Conservation (phyloP, 2,797 vertebrate genomes). For the Manis crassicaudata region DNA sequence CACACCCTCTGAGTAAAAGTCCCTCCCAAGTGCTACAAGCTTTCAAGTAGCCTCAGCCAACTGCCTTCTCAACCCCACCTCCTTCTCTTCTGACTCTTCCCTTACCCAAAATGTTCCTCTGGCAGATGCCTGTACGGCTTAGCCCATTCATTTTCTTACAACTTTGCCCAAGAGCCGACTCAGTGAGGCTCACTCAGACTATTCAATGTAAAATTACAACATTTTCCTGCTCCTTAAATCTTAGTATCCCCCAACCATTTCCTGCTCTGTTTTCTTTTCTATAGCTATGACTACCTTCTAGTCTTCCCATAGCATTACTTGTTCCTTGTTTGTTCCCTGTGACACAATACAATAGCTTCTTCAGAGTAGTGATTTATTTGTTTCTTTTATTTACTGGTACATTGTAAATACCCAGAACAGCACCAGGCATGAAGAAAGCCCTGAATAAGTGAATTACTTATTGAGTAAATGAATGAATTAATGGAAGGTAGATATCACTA, state of each 20-base stretch:
- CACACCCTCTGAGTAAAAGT: neutral
- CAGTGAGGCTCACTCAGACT: neutral
- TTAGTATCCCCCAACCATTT: neutral
- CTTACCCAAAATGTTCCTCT: neutral
- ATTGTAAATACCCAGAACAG: neutral
- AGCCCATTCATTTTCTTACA: neutral
- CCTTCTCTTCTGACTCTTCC: neutral
- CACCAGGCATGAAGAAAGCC: neutral
- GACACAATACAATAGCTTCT: neutral
- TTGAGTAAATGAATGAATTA: neutral
- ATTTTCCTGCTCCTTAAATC: neutral
- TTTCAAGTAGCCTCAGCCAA: too few relatives aligned
- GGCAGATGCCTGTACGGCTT: neutral
- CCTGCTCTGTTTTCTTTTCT: neutral
- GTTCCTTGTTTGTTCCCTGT: neutral
- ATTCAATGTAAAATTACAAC: neutral
- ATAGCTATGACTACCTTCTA: neutral
- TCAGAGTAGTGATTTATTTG: neutral
- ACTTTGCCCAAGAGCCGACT: neutral
- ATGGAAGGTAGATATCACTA: neutral
- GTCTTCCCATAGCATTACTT: neutral
- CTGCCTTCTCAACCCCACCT: neutral
- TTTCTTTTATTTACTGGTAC: neutral
- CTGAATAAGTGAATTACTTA: neutral
- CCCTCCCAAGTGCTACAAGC: neutral